Conservation (phyloP, 2,797 vertebrate genomes). For the Jordanella pulchra region DNA sequence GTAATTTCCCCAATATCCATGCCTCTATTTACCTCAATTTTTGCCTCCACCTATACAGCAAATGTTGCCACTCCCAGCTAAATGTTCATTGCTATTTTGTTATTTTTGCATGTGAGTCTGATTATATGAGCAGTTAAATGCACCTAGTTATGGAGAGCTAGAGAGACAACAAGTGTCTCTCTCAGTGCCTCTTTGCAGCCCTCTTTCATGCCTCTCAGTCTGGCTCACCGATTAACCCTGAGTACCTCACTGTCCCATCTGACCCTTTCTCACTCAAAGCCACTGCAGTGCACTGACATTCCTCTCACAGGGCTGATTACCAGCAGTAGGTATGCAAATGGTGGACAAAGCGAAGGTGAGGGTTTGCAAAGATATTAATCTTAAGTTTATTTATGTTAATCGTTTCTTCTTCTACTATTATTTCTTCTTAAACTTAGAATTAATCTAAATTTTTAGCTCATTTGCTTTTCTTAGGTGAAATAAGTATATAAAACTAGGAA, state of each 20-base stretch:
- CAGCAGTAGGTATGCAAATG: conserved; percentile 63
- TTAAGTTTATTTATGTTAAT: conserved; percentile 28
- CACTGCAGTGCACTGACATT: conserved; percentile 42
- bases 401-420: conserved; percentile 22
- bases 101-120: conserved; percentile 34
- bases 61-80: conserved; percentile 10
- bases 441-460: conserved; percentile 29
- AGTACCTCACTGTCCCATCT: conserved; percentile 49
- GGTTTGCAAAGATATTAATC: conserved; percentile 26
- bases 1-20: conserved; percentile 47
- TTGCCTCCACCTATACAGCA: conserved; percentile 35
- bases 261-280: conserved; percentile 57
- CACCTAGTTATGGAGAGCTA: conserved; percentile 60
- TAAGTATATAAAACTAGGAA: conserved; percentile 22
- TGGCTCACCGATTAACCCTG: conserved; percentile 77
- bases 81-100: conserved; percentile 51
- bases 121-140: conserved; percentile 57
- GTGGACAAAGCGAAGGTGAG: conserved; percentile 46
- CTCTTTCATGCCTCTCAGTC: conserved; percentile 78
- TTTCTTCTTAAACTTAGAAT: conserved; percentile 25
- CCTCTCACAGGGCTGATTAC: conserved; percentile 76
- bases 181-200: conserved; percentile 69
- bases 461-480: conserved; percentile 29
- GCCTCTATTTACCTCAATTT: conserved; percentile 19
- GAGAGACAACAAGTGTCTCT: conserved; percentile 66